phyloP scores from a whole-genome alignment of 2,797 vertebrate genomes.

The Saxicola maurus region DNA sequence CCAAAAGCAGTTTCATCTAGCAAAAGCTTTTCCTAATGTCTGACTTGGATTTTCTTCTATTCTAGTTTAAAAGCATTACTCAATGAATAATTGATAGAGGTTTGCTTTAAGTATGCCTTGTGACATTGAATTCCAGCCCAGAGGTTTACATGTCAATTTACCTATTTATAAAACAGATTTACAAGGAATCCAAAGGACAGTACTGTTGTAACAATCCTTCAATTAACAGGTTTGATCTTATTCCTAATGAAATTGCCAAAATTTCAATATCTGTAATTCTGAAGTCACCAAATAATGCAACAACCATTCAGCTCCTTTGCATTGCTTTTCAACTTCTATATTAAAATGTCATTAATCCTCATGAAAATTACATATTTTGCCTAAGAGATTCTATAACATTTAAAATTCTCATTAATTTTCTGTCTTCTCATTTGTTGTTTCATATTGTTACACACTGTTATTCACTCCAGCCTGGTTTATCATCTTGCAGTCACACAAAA shows the following conservation, averaged over 20 bases:
- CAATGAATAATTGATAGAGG: not conserved
- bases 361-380: not conserved
- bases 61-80: not conserved
- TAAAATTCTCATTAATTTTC: not conserved
- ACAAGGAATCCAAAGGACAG: not conserved
- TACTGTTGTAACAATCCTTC: not conserved
- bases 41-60: not conserved
- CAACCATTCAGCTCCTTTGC: not conserved
- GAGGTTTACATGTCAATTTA: not conserved
- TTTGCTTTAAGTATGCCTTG: not conserved
- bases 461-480: not conserved
- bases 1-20: not conserved
- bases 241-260: not conserved
- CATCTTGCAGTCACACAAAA: not conserved
- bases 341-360: not conserved
- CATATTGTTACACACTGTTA: accelerated
- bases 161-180: not conserved
- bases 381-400: not conserved
- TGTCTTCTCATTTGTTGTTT: not conserved
- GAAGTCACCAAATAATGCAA: not conserved
- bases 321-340: not conserved
- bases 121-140: not conserved
- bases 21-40: not conserved
- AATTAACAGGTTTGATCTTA: not conserved
- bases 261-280: not conserved